These are phyloP conservation scores for Mythimna impura DNA, from an alignment of 2,888 invertebrate genomes.

Conservation along the genomic window DNA sequence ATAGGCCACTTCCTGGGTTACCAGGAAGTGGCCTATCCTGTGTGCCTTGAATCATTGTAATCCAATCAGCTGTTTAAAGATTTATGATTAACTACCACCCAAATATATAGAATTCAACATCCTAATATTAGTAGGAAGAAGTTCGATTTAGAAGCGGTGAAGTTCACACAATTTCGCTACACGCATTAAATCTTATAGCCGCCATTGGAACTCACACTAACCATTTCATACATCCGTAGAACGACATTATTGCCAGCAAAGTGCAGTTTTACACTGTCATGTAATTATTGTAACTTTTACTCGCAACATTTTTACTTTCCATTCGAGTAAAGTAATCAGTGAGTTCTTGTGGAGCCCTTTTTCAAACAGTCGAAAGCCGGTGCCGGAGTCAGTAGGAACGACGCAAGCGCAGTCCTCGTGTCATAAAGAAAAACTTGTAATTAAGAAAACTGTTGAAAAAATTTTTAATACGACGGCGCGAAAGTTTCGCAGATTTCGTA, in stretches of 20 bases:
- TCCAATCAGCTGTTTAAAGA: background rate
- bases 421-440: conserved; percentile 63
- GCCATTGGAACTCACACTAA: conserved; percentile 14
- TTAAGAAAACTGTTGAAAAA: conserved; percentile 38
- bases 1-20: no score
- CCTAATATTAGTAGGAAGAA: background rate
- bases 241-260: conserved; percentile 36
- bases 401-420: conserved; percentile 58
- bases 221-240: conserved; percentile 6
- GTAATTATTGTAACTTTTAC: conserved; percentile 78
- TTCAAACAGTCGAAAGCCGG: conserved; percentile 80
- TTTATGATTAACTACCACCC: background rate
- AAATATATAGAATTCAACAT: background rate
- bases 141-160: background rate
- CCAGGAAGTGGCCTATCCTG: background rate
- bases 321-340: conserved; percentile 65
- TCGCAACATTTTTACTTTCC: conserved; percentile 82
- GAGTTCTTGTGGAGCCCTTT: conserved; percentile 79
- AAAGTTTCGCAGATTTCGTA: conserved; percentile 14
- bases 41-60: background rate
- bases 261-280: conserved; percentile 62
- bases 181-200: background rate
- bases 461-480: background rate
- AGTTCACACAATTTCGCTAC: background rate
- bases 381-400: conserved; percentile 61